Evolutionary conservation across 2,888 invertebrate species (phyloP).

Genomic region (Drosophila nr. medialis): DNA sequence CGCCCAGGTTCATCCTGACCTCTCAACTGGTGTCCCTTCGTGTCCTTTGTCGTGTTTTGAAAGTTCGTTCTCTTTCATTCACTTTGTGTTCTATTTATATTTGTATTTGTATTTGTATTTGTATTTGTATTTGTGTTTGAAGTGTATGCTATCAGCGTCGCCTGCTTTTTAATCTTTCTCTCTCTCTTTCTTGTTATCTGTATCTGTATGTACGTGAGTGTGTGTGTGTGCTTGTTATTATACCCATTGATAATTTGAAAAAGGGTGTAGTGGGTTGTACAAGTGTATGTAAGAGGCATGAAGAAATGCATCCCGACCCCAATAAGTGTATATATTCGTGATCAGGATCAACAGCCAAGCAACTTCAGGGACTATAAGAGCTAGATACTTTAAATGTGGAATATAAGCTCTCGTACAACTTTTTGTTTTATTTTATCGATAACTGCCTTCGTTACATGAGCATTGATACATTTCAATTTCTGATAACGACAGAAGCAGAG

Average conservation of each 20-base stretch:
- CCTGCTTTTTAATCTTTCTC: slow-evolving; percentile 21
- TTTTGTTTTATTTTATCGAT: not conserved
- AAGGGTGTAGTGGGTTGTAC: not conserved
- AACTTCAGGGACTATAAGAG: not conserved
- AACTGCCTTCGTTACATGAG: not conserved
- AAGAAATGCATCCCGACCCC: not conserved
- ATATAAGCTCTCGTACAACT: not conserved
- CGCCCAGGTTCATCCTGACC: slow-evolving; percentile 64
- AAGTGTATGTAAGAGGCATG: not conserved
- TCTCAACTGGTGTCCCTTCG: slow-evolving; percentile 25
- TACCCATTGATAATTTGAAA: not conserved
- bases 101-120: slow-evolving; percentile 10
- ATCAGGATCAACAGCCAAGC: not conserved
- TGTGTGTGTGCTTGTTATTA: slow-evolving; percentile 18
- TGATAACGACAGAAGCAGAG: not conserved
- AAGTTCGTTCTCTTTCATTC: slow-evolving; percentile 29
- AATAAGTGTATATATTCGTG: not conserved
- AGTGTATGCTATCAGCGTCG: slow-evolving; percentile 47
- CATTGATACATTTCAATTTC: not conserved
- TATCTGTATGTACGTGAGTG: not conserved
- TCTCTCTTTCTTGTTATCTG: not conserved
- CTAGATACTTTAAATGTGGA: not conserved
- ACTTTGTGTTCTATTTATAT: slow-evolving; percentile 14
- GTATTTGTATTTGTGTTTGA: slow-evolving; percentile 28
- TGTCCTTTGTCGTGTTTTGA: slow-evolving; percentile 34